Base-by-base conservation (phyloP, 2,888 invertebrate genomes). In the Dendrolimus pini region DNA sequence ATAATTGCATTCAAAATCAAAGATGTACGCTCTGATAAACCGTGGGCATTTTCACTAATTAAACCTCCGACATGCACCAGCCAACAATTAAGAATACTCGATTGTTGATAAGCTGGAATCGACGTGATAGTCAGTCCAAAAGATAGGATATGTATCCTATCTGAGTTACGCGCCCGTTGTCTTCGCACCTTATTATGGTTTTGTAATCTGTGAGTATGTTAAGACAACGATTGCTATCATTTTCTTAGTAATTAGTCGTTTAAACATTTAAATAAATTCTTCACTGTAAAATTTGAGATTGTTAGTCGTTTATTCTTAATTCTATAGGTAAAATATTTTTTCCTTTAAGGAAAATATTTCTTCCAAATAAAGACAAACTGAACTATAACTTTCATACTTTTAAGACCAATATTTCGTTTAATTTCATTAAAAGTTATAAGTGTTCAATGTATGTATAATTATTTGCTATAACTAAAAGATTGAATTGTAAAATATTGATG, bases 1-100 rank as follows among this genome's bases (percentile, higher is more conserved):
- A 89, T 86, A 89, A 89, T 85, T 88, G 88, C 86, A 88, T 89
- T 87, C 82, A 87, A 88, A 88, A 88, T 88, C 89, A 85, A 84
- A 88, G 89, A 89, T 88, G 78, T 75, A 70, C 72, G 71, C 73
- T 63, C 72, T 71, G 88, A 89, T 88, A 89, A 72, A 70, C 73
- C 69, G 70, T 67, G 81, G 74, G 82, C 82, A 88, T 88, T 85
- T 87, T 86, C 87, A 83, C 87, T 90, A 89, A 90, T 90, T 89
- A 90, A 90, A 77, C 76, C 72, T 58, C 75, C 75, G 72, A 89
- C 89, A 88, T 86, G 88, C 85, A 72, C 84, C 69, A 66, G 69
- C 78, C 74, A 78, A 88, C 88, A 89, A 89, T 89, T 87, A 89
- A 87, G 84, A 80, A 77, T 79, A 78, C 71, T 47, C 75, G 89